Base-by-base conservation (phyloP, 2,797 vertebrate genomes). In the Pseudochromis fuscus region DNA sequence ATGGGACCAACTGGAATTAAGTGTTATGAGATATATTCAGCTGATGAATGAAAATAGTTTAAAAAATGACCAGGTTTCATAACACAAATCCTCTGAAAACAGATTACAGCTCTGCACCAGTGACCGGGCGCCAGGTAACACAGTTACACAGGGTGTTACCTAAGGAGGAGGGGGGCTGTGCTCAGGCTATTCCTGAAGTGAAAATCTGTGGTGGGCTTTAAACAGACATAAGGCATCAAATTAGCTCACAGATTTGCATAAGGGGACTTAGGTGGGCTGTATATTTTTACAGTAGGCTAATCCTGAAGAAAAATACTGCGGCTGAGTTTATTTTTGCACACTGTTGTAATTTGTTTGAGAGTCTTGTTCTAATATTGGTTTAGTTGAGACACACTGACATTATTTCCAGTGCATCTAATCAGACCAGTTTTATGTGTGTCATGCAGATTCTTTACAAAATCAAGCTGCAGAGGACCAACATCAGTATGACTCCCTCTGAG, bases 361-460 rank as follows among this genome's bases (percentile, higher is more conserved):
- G n/a, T n/a, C n/a, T n/a, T n/a, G n/a, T n/a, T n/a, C n/a, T n/a
- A n/a, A n/a, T n/a, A n/a, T n/a, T n/a, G n/a, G n/a, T n/a, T n/a
- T n/a, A n/a, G n/a, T n/a, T n/a, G n/a, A n/a, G n/a, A n/a, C n/a
- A n/a, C n/a, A n/a, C n/a, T n/a, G n/a, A n/a, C n/a, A n/a, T n/a
- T n/a, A n/a, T n/a, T n/a, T n/a, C n/a, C n/a, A n/a, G n/a, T n/a
- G n/a, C n/a, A n/a, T n/a, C n/a, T n/a, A n/a, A n/a, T 7, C 28
- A 11, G 18, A 42, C 18, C 7, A 16, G 7, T 58, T 19, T 60
- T 4, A 0, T 33, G 2, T 13, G 0, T 68, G 4, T 77, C 53
- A 4, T 33, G 9, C 89, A 93, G 92, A 89, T 93, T 7, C 79
- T 95, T 56, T 88, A 92, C 46, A 93, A 91, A 62, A 77, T 95